Percentiles rank a stretch among this genome's conserved stretches.
phyloP scores from a whole-genome alignment of 2,113 vertebrate species.

The Ceyx margarethae region DNA sequence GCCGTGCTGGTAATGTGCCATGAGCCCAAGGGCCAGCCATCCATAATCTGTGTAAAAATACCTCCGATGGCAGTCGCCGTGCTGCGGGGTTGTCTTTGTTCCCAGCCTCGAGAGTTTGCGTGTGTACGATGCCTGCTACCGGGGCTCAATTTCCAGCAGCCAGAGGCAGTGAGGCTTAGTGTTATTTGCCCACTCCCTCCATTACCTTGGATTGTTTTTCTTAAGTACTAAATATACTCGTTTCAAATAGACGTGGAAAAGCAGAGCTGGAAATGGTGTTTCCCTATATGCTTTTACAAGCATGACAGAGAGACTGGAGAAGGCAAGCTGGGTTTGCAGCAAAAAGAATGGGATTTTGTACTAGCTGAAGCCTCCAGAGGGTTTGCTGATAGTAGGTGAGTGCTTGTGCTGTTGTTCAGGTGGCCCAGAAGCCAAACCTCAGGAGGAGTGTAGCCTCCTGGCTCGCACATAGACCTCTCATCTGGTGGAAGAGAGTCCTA shows the following conservation, averaged over 20 bases:
- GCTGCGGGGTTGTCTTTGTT: conserved; percentile 12
- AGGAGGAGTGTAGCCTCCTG: not conserved
- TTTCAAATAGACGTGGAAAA: not conserved
- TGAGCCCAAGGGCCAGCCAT: conserved; percentile 52
- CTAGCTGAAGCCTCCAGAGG: not conserved
- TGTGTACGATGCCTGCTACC: rapidly evolving
- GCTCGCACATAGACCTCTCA: not conserved
- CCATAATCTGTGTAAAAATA: conserved; percentile 54
- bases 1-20: conserved; percentile 50
- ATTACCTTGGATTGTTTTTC: not conserved
- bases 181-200: not conserved
- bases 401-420: not conserved
- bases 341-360: not conserved
- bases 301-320: not conserved
- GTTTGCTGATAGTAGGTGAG: not conserved
- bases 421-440: not conserved
- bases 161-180: not conserved
- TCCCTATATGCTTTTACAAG: not conserved
- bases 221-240: not conserved
- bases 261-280: rapidly evolving
- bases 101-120: not conserved
- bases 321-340: not conserved
- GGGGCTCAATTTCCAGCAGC: not conserved
- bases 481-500: rapidly evolving
- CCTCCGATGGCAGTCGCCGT: not conserved